These are phyloP conservation scores for Pteronotus mesoamericanus DNA, from an alignment of 2,797 vertebrate genomes.

Conservation along the genomic window DNA sequence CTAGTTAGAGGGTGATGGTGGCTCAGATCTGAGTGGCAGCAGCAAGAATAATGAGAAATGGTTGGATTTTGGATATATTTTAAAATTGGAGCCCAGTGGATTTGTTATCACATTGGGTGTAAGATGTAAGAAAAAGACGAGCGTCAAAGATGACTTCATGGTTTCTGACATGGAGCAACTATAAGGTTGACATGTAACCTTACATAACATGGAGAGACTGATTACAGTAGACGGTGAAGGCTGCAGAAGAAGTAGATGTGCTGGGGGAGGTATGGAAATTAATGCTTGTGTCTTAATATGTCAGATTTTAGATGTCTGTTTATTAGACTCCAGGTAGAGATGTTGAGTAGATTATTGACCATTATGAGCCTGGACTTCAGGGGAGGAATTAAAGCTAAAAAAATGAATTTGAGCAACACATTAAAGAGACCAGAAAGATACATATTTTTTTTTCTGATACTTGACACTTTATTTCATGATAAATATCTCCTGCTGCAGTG, in stretches of 20 bases:
- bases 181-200: background rate
- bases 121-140: background rate
- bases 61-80: background rate
- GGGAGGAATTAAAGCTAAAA: background rate
- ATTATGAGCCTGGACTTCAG: background rate
- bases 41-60: background rate
- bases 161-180: background rate
- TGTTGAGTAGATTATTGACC: background rate
- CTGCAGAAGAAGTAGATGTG: background rate
- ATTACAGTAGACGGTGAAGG: background rate
- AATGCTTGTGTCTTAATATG: background rate
- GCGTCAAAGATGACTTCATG: background rate
- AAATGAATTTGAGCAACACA: background rate
- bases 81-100: background rate
- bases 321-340: background rate
- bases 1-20: background rate
- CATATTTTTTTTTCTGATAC: background rate
- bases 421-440: background rate
- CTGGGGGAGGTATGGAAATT: background rate
- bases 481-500: background rate
- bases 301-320: background rate
- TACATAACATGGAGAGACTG: background rate
- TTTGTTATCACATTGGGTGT: background rate
- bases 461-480: background rate
- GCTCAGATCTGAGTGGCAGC: background rate